Conservation (phyloP, 2,113 vertebrate species). For the Dicrurus megarhynchus region DNA sequence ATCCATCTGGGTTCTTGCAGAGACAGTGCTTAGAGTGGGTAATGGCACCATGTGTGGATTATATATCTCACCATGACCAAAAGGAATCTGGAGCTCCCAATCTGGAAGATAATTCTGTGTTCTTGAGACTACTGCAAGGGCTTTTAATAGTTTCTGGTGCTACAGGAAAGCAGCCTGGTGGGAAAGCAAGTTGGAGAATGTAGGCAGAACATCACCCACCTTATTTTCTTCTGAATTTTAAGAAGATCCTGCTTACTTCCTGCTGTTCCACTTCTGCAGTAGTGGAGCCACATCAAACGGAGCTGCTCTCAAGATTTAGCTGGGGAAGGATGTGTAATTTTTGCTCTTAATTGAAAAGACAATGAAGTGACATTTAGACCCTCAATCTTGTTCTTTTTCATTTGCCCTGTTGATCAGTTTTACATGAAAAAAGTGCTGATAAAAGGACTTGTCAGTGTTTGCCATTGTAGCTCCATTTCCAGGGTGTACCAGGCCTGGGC, state of each 20-base stretch:
- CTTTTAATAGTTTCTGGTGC: conserved; percentile 41
- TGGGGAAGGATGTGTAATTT: background rate
- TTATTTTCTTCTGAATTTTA: conserved; percentile 18
- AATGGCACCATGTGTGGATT: conserved; percentile 22
- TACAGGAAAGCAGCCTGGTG: background rate
- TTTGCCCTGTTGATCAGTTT: background rate
- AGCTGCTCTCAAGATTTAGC: background rate
- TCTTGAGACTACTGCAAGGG: background rate
- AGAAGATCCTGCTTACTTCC: background rate
- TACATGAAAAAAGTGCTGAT: background rate
- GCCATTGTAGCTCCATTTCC: background rate
- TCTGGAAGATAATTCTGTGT: conserved; percentile 41
- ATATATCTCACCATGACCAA: conserved; percentile 4
- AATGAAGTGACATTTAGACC: background rate
- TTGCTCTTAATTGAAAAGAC: background rate
- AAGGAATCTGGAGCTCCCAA: conserved; percentile 41
- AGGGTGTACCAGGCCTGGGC: background rate
- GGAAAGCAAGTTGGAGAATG: background rate
- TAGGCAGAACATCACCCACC: conserved; percentile 40
- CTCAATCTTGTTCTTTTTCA: background rate
- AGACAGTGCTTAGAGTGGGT: background rate
- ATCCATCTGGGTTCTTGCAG: conserved; percentile 46
- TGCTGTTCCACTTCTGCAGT: background rate
- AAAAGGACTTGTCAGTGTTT: background rate
- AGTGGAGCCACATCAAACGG: background rate